Percentiles rank a stretch among this genome's conserved stretches.
phyloP scores from a whole-genome alignment of 2,888 invertebrate genomes.

The Melanostoma scalare region DNA sequence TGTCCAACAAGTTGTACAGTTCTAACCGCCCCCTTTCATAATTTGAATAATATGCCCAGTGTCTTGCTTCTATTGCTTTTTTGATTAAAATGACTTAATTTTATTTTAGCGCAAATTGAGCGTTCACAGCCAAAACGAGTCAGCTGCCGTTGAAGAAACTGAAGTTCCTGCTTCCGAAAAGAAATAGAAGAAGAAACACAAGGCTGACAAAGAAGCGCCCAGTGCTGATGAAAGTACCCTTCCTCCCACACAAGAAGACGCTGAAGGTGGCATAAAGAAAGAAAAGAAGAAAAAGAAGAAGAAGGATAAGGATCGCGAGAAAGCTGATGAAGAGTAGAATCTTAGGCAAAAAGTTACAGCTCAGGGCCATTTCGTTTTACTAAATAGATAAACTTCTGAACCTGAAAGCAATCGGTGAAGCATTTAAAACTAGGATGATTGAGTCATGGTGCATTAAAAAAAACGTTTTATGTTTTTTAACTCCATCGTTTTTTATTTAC shows the following conservation, averaged over 20 bases:
- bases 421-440: not conserved
- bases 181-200: slow-evolving; percentile 87
- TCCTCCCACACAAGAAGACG: slow-evolving; percentile 78
- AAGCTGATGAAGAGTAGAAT: slow-evolving; percentile 80
- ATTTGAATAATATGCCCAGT: not conserved
- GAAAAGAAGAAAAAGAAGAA: slow-evolving; percentile 91
- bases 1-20: too few species aligned
- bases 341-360: slow-evolving; percentile 11
- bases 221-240: slow-evolving; percentile 77
- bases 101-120: slow-evolving; percentile 83
- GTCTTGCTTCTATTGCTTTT: too few species aligned
- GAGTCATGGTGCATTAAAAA: slow-evolving; percentile 36
- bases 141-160: slow-evolving; percentile 76
- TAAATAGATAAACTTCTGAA: not conserved
- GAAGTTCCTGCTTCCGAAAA: slow-evolving; percentile 83
- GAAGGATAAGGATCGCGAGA: slow-evolving; percentile 87
- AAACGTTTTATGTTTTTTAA: slow-evolving; percentile 65
- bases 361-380: slow-evolving; percentile 48
- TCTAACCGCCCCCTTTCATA: too few species aligned
- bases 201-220: slow-evolving; percentile 83
- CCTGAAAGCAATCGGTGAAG: too few species aligned
- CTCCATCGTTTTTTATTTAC: slow-evolving; percentile 29
- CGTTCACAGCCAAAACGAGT: slow-evolving; percentile 82
- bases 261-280: slow-evolving; percentile 78
- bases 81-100: not conserved